Base-by-base conservation (phyloP, 2,888 invertebrate genomes). In the Xiphydria camelus region DNA sequence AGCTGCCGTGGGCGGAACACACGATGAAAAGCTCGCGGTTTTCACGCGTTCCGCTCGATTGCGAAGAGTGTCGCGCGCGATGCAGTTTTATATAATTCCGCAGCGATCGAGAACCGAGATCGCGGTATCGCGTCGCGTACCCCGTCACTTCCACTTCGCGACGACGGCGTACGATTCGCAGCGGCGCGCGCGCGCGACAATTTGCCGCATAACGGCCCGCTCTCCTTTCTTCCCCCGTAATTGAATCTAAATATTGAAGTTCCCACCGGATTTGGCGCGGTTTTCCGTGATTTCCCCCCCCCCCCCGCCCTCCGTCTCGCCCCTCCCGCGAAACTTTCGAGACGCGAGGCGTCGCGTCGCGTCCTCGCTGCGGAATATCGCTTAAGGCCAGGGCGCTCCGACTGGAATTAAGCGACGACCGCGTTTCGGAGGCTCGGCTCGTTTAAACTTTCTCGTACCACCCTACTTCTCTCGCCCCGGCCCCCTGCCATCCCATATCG, bases 201-300 rank as follows among this genome's bases (percentile, higher is more conserved):
- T 68, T 70, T 62, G 63, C 57, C 65, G 63, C 64, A 65, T 69
- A 66, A 65, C 65, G 64, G 64, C 58, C 57, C 55, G 57, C 59
- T 57, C 56, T 56, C 44, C 56, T 59, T 57, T 59, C 59, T 60
- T 55, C 50, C n/a, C n/a, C 47, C 61, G 62, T 70, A 70, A 70
- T 68, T 69, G 70, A 70, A 69, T 70, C 66, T 70, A 68, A 72
- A 72, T 72, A 69, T 70, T 68, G 68, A 69, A 69, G 53, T 29
- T 45, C 41, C 39, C 38, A 50, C 32, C 49, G 59, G 41, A 9
- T 53, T 55, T 61, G 61, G 60, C 66, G 61, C 57, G 55, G 53
- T 43, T 43, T 51, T 57, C 57, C 65, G 62, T 60, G 57, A 63
- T 47, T 52, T 43, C 50, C 39, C 31, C 43, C 43, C 44, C 59